A percentile compares a stretch with the other conserved stretches of the same genome.
These are phyloP conservation scores for Hystrix cristata DNA, from an alignment of 2,113 vertebrate species.

Conservation along the genomic window DNA sequence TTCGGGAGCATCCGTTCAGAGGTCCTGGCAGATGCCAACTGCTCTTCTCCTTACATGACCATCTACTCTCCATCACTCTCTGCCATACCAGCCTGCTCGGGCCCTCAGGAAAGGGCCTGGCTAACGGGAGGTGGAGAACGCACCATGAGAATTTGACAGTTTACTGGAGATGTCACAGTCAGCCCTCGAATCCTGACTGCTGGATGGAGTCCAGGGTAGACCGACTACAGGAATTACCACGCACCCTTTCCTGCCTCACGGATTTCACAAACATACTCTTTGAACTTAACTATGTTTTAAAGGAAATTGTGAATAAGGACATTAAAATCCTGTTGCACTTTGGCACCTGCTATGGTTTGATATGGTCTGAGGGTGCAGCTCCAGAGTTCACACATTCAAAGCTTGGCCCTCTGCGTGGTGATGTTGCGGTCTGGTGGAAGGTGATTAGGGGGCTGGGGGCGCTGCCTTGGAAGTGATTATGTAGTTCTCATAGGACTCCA, in stretches of 20 bases:
- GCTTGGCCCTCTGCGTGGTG: neutral
- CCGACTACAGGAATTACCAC: neutral
- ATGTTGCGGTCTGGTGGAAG: neutral
- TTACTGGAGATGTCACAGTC: neutral
- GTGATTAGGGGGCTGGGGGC: no score
- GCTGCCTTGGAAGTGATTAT: neutral
- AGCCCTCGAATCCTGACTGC: neutral
- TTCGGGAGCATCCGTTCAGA: neutral
- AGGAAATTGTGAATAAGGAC: neutral
- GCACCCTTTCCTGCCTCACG: neutral
- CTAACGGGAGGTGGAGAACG: neutral
- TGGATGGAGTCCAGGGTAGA: neutral
- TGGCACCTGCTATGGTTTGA: neutral
- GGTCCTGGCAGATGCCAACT: neutral
- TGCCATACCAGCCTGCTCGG: neutral
- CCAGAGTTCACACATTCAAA: neutral
- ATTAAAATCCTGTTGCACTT: neutral
- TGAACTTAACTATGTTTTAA: neutral
- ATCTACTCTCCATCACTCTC: no score
- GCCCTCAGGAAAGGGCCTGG: neutral
- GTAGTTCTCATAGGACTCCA: neutral
- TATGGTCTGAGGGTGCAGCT: neutral
- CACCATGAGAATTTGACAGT: neutral
- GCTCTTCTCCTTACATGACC: neutral
- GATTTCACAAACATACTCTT: neutral